phyloP scores from a whole-genome alignment of 2,888 invertebrate genomes.

The Antitype chi region DNA sequence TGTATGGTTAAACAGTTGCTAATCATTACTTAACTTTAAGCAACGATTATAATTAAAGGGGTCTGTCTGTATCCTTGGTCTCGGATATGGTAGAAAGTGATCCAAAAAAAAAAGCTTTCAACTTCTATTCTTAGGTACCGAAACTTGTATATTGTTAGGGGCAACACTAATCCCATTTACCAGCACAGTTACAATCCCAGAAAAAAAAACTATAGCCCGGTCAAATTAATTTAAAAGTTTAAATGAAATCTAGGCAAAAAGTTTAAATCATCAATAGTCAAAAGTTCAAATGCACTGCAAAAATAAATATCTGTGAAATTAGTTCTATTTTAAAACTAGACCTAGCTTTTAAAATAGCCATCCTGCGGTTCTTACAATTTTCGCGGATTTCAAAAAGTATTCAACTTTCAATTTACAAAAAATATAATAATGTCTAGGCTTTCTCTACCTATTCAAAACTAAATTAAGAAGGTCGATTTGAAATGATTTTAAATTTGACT shows the following conservation, averaged over 20 bases:
- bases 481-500: neutral
- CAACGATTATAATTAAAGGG: too few relatives aligned
- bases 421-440: neutral
- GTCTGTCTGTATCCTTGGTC: neutral
- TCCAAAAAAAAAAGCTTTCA: neutral
- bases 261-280: conserved; percentile 4
- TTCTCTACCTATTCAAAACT: conserved; percentile 15
- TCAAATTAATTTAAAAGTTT: neutral
- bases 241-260: neutral
- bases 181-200: neutral
- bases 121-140: neutral
- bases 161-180: neutral
- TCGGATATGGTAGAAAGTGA: neutral
- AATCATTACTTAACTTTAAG: too few relatives aligned
- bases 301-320: conserved; percentile 37
- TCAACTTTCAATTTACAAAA: conserved; percentile 17
- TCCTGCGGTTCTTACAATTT: neutral
- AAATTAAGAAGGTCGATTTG: neutral
- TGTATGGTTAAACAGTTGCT: too few relatives aligned
- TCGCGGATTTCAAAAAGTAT: conserved; percentile 20
- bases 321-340: conserved; percentile 10
- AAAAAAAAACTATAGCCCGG: neutral
- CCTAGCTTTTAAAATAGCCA: neutral
- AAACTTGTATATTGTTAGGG: neutral
- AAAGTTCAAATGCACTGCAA: conserved; percentile 19